Base-by-base conservation (phyloP, 1,140 invertebrate genomes). In the Plectrocnemia conspersa region DNA sequence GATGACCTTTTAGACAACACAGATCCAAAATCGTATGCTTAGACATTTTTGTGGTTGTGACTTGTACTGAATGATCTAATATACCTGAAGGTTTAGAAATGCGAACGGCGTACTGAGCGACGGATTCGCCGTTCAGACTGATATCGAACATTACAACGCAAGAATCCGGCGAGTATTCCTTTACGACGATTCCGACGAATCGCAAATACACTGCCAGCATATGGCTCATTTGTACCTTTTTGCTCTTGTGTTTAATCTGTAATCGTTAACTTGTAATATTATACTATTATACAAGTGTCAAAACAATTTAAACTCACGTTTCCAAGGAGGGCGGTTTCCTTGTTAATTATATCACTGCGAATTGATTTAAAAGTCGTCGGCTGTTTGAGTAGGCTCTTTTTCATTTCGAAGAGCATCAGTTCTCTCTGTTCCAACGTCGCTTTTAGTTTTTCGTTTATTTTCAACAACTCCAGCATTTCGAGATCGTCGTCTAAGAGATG, bases 121-220 rank as follows among this genome's bases (percentile, higher is more conserved):
- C 25, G 3, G 45, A 47, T 33, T 33, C 19, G 32, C 45, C 45
- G 22, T 6, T n/a, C 1, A 33, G 7, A 29, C 25, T 47, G 11
- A 47, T 15, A 33, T 47, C 29, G 18, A 16, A 47, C 6, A 33
- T 11, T 3, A 47, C 29, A 10, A 35, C 10, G 13, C 45, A 47
- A 19, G 25, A 2, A 7, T 47, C 19, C 1, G 27, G 21, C 1
- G 18, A 18, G 27, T 10, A 47, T 1, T 29, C 3, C 3, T 47
- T 19, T 9, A 47, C 29, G 13, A 33, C 9, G 19, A 33, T 33
- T 21, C 45, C 45, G 21, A 19, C 18, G 13, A 21, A 47, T 3
- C 45, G 13, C 16, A 33, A 33, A 47, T 47, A 18, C 32, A 16
- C 13, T 5, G 27, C 3, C 13, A 47, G 22, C 5, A 33, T 47